Percentiles rank a stretch among this genome's conserved stretches.
These are phyloP conservation scores for Malacoctenus gilli DNA, from an alignment of 2,797 vertebrate genomes.

Conservation along the genomic window DNA sequence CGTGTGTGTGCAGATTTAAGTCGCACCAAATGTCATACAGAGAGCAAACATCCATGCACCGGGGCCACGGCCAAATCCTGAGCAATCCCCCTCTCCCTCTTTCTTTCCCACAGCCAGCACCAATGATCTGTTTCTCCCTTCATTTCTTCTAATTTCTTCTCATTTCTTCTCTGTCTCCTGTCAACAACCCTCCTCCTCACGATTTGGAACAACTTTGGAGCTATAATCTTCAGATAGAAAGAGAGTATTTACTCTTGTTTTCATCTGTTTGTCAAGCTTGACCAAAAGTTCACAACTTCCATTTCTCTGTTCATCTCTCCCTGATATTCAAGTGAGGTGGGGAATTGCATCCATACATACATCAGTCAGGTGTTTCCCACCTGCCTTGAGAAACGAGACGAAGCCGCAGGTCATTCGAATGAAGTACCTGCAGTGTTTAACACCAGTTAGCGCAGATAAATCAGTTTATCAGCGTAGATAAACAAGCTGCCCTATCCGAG, in stretches of 20 bases:
- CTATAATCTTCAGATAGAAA: too few relatives aligned
- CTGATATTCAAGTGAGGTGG: too few relatives aligned
- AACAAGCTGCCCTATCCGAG: slow-evolving; percentile 13
- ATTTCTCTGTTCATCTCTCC: too few relatives aligned
- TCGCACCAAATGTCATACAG: slow-evolving; percentile 73
- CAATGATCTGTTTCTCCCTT: too few relatives aligned
- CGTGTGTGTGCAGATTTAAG: slow-evolving; percentile 54
- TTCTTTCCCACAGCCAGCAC: slow-evolving; percentile 6
- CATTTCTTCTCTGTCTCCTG: too few relatives aligned
- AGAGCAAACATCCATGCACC: slow-evolving; percentile 66
- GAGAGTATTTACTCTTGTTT: too few relatives aligned
- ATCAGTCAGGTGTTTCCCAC: too few relatives aligned
- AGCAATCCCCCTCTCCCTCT: slow-evolving; percentile 42
- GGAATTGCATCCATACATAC: too few relatives aligned
- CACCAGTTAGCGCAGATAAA: slow-evolving; percentile 2
- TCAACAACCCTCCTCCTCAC: too few relatives aligned
- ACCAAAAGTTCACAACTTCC: too few relatives aligned
- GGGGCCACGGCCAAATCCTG: slow-evolving; percentile 61
- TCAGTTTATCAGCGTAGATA: slow-evolving; percentile 3
- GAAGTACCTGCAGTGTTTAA: neutral
- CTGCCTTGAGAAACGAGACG: neutral
- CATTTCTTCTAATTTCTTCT: slow-evolving; percentile 12
- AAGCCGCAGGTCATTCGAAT: neutral
- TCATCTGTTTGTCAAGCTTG: too few relatives aligned
- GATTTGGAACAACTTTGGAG: too few relatives aligned